Percentiles rank a stretch among this genome's conserved stretches.
phyloP scores from a whole-genome alignment of 2,113 vertebrate genomes.

The Ursus arctos region DNA sequence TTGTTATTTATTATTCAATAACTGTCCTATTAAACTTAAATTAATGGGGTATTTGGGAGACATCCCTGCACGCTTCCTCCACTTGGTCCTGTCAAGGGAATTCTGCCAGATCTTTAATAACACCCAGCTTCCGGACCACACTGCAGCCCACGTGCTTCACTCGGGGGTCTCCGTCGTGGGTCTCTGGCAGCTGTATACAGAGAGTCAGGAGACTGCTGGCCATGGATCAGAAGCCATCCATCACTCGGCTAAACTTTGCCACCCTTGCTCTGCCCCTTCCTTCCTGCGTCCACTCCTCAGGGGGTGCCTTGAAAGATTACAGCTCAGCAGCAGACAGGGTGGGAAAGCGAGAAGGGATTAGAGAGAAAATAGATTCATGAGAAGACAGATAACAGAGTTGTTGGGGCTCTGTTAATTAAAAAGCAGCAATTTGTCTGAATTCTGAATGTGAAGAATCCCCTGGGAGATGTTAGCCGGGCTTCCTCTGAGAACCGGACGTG shows the following conservation, averaged over 20 bases:
- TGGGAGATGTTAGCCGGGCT: conserved; percentile 69
- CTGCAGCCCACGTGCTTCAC: fast-evolving
- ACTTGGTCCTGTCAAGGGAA: background rate
- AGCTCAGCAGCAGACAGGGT: conserved; percentile 66
- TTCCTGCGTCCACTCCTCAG: background rate
- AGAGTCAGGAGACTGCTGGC: background rate
- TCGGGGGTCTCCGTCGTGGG: background rate
- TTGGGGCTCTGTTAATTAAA: conserved; percentile 82
- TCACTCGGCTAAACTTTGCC: fast-evolving
- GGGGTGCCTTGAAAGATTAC: conserved; percentile 59
- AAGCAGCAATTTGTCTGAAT: conserved; percentile 84
- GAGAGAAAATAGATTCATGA: conserved; percentile 77
- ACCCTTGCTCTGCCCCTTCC: background rate
- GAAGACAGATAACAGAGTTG: conserved; percentile 82
- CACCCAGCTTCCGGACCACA: background rate
- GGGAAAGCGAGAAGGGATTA: conserved; percentile 71
- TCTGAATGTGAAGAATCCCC: conserved; percentile 75
- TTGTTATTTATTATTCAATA: conserved; percentile 88
- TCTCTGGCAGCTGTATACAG: fast-evolving
- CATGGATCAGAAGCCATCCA: background rate
- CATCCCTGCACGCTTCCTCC: conserved; percentile 62
- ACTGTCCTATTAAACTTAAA: conserved; percentile 86
- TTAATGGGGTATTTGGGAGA: conserved; percentile 83
- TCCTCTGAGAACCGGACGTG: conserved; percentile 43
- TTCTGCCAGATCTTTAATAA: conserved; percentile 56